Evolutionary conservation across 2,113 vertebrate species (phyloP).

Genomic region (Cathartes aura): DNA sequence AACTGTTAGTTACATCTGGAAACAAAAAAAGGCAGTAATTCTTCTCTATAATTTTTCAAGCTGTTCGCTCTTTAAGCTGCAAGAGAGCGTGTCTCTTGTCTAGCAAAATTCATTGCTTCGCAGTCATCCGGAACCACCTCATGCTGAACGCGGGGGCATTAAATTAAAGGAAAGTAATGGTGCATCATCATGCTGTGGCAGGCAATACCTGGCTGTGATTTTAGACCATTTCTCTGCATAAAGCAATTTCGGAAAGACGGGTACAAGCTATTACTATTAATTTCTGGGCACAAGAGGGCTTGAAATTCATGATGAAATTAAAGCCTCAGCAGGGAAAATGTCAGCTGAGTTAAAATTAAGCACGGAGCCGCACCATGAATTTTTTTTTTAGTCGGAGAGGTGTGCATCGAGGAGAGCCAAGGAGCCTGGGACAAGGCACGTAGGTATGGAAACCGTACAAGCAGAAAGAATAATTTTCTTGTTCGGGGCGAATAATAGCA

Average conservation of each 20-base stretch:
- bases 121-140: constrained; percentile 14
- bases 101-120: constrained; percentile 7
- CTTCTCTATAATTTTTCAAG: not conserved
- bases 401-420: not conserved
- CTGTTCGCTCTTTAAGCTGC: not conserved
- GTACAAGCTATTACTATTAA: not conserved
- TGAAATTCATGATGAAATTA: not conserved
- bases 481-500: not conserved
- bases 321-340: not conserved
- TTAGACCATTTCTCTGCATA: constrained; percentile 27
- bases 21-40: not conserved
- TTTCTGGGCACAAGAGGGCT: constrained; percentile 22
- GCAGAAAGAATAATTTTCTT: not conserved
- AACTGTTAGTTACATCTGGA: not conserved
- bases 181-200: constrained; percentile 63
- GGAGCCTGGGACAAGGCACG: not conserved
- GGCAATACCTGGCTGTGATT: constrained; percentile 24
- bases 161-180: constrained; percentile 2
- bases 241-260: not conserved
- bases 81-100: not conserved
- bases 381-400: not conserved
- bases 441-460: not conserved
- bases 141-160: not conserved
- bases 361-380: not conserved
- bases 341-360: constrained; percentile 7